Conservation (phyloP, 2,888 invertebrate genomes). For the Apamea epomidion region DNA sequence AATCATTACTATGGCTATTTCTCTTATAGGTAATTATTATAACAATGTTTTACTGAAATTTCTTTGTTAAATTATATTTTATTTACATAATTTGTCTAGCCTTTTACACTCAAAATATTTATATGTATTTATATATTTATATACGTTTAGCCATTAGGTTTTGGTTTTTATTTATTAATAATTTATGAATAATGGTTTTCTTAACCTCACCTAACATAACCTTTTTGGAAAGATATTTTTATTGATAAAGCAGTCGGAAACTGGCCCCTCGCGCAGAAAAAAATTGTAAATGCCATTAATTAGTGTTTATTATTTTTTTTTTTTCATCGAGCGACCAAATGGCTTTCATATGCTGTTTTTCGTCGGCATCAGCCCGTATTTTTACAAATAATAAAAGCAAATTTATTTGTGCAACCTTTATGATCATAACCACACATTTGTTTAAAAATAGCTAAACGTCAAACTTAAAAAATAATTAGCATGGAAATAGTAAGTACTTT, state of each 20-base stretch:
- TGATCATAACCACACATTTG: neutral
- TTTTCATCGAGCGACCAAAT: conserved; percentile 3
- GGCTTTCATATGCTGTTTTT: neutral
- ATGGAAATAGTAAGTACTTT: neutral
- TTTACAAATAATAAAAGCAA: neutral
- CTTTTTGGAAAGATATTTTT: neutral
- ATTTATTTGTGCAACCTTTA: neutral
- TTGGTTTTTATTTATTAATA: neutral
- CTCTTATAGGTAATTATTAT: neutral
- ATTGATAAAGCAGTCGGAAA: neutral
- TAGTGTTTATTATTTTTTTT: neutral
- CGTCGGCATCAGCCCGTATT: neutral
- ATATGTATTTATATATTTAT: no score
- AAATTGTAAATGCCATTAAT: conserved; percentile 5
- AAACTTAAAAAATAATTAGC: neutral
- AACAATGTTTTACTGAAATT: neutral
- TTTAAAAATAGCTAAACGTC: neutral
- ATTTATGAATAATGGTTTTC: neutral
- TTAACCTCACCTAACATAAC: neutral
- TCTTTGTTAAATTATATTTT: neutral
- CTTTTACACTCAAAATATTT: neutral
- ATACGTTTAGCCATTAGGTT: neutral
- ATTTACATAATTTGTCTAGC: neutral
- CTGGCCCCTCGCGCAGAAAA: neutral
- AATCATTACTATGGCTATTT: neutral